These are phyloP conservation scores for Halichoerus grypus DNA, from an alignment of 2,113 vertebrate genomes.

Conservation along the genomic window DNA sequence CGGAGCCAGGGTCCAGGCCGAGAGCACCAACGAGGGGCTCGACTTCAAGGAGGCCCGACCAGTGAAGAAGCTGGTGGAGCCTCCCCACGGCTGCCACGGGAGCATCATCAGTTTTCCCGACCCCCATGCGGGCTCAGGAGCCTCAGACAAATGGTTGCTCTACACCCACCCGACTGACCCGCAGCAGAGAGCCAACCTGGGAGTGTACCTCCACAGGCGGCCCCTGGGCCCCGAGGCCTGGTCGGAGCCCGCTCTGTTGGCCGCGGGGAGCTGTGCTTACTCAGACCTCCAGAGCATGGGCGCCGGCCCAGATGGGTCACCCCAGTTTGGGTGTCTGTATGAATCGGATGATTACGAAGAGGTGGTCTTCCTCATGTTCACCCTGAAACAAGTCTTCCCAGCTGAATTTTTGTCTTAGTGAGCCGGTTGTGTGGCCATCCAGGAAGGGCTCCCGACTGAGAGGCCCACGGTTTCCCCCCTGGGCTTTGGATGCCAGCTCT, in stretches of 20 bases:
- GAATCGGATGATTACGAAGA: constrained; percentile 87
- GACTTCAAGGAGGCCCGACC: constrained; percentile 86
- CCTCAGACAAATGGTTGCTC: constrained; percentile 89
- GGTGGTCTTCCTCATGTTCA: constrained; percentile 84
- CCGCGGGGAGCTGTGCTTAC: constrained; percentile 92
- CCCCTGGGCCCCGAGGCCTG: constrained; percentile 87
- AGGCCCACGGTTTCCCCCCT: accelerated
- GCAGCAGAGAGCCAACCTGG: constrained; percentile 87
- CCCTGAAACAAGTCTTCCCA: constrained; percentile 86
- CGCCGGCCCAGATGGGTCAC: constrained; percentile 84
- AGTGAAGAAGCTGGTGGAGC: constrained; percentile 89
- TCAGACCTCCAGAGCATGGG: constrained; percentile 92
- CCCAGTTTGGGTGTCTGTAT: constrained; percentile 92
- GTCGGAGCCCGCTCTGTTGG: constrained; percentile 90
- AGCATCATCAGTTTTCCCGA: constrained; percentile 91
- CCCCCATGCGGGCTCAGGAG: neutral
- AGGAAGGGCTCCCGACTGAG: neutral
- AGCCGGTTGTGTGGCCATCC: accelerated
- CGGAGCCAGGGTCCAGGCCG: constrained; percentile 90
- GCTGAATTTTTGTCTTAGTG: neutral
- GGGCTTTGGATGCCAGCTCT: accelerated
- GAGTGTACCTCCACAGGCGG: constrained; percentile 91
- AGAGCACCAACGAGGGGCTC: constrained; percentile 88
- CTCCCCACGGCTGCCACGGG: constrained; percentile 91
- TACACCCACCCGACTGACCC: constrained; percentile 92